Evolutionary conservation across 2,113 vertebrate genomes (phyloP), one percentile per base, ranked within the genome.

Genomic region (Cheilinus undulatus): DNA sequence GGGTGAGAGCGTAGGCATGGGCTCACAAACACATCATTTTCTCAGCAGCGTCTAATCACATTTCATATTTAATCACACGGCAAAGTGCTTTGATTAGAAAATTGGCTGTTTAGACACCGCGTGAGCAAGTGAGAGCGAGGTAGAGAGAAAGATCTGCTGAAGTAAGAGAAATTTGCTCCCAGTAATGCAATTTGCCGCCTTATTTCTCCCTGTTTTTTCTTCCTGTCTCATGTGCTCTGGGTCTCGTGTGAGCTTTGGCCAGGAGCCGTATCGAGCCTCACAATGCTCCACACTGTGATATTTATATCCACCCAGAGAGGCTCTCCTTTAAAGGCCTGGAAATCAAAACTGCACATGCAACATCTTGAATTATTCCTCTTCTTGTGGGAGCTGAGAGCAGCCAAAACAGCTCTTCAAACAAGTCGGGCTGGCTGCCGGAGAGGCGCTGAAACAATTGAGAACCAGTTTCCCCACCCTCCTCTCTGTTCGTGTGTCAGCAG

Each of bases 31-130:
- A 43, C 56, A 74, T 80, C 22, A 53, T 82, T 83, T 77, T 73
- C 75, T 65, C 52, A 32, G 58, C 67, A 51, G 67, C 28, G 24
- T 76, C 63, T 70, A 85, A 82, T 85, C 80, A 61, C 68, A 58
- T 81, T 77, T 83, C 54, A 69, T 62, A 38, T 74, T 80, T 73
- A 76, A 66, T 80, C 71, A 59, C 77, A 82, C 36, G 20, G 67
- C 19, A 75, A 76, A 78, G 36, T 54, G 71, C 53, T 79, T 60
- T 81, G 66, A 86, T 78, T 72, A 30, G 51, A 69, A 73, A 83
- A 74, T 68, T 73, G 75, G 32, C 36, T 67, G 75, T 71, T 80
- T 78, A 56, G 53, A 80, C 53, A 57, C 43, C 1, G 15, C 23
- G 1, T 17, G 20, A 67, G 58, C 1, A 10, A 52, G 45, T 14